Evolutionary conservation across 2,797 vertebrate species (phyloP).

Genomic region (Phataginus tricuspis): DNA sequence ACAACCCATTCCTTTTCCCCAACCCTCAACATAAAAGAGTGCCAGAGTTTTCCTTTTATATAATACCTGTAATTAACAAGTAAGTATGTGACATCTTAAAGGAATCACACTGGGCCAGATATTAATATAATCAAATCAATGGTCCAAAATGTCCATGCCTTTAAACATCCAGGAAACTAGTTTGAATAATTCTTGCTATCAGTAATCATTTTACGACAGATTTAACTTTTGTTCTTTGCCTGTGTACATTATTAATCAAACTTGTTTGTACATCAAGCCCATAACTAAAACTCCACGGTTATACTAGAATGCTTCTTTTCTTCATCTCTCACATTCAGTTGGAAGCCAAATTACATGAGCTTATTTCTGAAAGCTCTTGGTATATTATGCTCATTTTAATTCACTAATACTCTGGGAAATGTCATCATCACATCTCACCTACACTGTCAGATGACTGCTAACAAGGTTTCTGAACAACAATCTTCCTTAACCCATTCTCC

Average conservation of each 20-base stretch:
- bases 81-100: neutral
- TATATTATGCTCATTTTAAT: neutral
- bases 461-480: neutral
- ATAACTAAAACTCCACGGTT: neutral
- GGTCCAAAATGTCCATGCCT: neutral
- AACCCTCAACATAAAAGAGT: neutral
- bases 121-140: neutral
- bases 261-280: neutral
- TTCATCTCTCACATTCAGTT: neutral
- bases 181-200: neutral
- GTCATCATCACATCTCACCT: neutral
- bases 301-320: neutral
- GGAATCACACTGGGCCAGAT: neutral
- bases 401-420: neutral
- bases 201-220: neutral
- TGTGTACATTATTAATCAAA: neutral
- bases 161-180: neutral
- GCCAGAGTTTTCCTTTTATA: neutral
- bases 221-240: neutral
- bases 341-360: neutral
- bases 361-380: neutral
- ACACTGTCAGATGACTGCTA: neutral
- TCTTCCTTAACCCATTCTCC: neutral
- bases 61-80: neutral
- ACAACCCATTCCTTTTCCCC: neutral